Evolutionary conservation across 2,797 vertebrate genomes (phyloP).

Genomic region (Etheostoma perlongum): DNA sequence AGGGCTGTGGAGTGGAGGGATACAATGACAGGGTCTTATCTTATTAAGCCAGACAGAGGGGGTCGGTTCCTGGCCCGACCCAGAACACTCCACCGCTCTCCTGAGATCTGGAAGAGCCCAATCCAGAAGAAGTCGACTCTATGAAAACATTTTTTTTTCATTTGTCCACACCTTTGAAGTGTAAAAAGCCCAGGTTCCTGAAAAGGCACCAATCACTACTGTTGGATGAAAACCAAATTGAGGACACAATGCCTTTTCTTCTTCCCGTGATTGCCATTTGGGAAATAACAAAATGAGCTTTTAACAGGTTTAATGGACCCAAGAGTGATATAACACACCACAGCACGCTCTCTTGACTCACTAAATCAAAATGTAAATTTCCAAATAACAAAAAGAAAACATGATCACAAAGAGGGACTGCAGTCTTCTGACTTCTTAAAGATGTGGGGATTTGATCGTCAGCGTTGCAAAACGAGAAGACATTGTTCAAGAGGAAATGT

Average conservation of each 20-base stretch:
- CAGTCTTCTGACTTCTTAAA: constrained; percentile 3
- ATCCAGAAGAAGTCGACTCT: constrained; percentile 52
- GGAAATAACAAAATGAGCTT: constrained; percentile 70
- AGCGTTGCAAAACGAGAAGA: not conserved
- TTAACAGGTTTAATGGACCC: constrained; percentile 70
- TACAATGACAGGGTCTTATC: constrained; percentile 87
- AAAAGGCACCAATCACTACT: constrained; percentile 54
- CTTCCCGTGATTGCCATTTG: constrained; percentile 61
- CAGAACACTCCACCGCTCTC: constrained; percentile 69
- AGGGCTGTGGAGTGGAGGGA: constrained; percentile 71
- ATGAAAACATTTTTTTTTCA: constrained; percentile 41
- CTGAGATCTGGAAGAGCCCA: constrained; percentile 66
- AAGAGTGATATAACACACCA: constrained; percentile 55
- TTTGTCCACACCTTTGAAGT: constrained; percentile 65
- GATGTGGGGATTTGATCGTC: constrained; percentile 32
- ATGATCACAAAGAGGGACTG: constrained; percentile 20
- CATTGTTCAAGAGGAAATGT: constrained; percentile 22
- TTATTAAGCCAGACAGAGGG: constrained; percentile 85
- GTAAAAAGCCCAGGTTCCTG: constrained; percentile 46
- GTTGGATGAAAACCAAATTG: constrained; percentile 67
- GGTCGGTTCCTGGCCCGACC: constrained; percentile 69
- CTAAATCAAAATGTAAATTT: constrained; percentile 69
- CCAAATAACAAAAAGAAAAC: constrained; percentile 43
- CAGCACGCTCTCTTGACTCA: constrained; percentile 20
- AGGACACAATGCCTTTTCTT: constrained; percentile 23